Conservation (phyloP, 2,113 vertebrate species). For the Corapipo altera region DNA sequence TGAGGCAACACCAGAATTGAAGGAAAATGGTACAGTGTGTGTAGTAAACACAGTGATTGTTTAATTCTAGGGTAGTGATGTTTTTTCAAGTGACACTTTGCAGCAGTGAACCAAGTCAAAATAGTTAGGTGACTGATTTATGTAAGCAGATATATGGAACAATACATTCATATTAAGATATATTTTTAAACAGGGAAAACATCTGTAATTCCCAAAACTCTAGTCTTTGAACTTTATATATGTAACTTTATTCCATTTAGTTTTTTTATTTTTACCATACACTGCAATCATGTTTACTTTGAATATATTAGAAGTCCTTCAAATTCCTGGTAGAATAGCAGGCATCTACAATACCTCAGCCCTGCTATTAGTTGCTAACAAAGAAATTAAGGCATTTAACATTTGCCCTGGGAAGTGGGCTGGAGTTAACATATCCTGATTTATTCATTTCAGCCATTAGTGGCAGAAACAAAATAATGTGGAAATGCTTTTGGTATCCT, state of each 20-base stretch:
- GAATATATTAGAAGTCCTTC: not conserved
- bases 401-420: constrained; percentile 49
- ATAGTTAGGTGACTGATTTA: not conserved
- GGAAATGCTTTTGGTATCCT: constrained; percentile 68
- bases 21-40: not conserved
- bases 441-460: constrained; percentile 73
- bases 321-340: not conserved
- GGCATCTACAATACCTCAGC: not conserved
- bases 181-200: not conserved
- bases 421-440: constrained; percentile 71
- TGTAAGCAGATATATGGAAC: not conserved
- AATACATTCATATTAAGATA: not conserved
- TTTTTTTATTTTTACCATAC: not conserved
- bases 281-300: not conserved
- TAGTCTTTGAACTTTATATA: not conserved
- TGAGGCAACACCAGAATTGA: not conserved
- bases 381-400: constrained; percentile 22
- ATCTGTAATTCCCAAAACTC: not conserved
- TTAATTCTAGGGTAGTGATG: not conserved
- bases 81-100: not conserved
- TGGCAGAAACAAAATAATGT: constrained; percentile 53
- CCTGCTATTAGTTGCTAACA: not conserved
- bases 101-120: not conserved
- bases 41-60: not conserved
- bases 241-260: not conserved